These are phyloP conservation scores for Torymus texanus DNA, from an alignment of 2,888 invertebrate genomes.

Conservation along the genomic window DNA sequence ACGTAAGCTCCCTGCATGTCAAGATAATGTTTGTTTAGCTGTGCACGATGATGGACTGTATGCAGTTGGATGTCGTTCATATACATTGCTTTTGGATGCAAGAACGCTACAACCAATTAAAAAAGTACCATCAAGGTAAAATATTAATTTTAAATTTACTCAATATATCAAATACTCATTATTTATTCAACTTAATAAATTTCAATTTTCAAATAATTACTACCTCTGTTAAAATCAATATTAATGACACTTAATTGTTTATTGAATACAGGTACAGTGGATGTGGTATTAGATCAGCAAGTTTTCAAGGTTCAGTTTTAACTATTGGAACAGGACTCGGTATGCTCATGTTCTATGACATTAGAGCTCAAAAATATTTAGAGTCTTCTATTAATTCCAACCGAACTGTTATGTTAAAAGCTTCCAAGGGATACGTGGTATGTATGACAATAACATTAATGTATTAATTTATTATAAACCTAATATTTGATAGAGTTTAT, in stretches of 20 bases:
- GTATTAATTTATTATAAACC: too few species aligned
- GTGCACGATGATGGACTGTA: constrained; percentile 91
- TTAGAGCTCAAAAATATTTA: constrained; percentile 92
- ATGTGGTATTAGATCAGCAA: constrained; percentile 93
- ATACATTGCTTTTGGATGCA: constrained; percentile 92
- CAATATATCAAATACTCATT: background rate
- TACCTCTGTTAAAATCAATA: too few species aligned
- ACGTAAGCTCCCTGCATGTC: constrained; percentile 89
- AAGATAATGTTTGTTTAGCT: constrained; percentile 95
- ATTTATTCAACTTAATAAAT: constrained; percentile 3
- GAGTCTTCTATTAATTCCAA: constrained; percentile 93
- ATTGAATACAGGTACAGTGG: constrained; percentile 84
- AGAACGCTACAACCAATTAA: constrained; percentile 85
- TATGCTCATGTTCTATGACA: constrained; percentile 94
- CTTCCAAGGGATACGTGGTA: constrained; percentile 93
- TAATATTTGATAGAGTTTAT: too few species aligned
- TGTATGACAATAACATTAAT: constrained; percentile 68
- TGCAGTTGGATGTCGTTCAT: constrained; percentile 95
- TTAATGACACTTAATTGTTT: background rate
- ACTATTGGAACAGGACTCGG: constrained; percentile 96
- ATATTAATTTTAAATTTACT: background rate
- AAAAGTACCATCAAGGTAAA: constrained; percentile 73
- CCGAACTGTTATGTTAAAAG: constrained; percentile 89
- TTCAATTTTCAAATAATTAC: background rate
- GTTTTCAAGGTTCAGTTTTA: constrained; percentile 91